Base-by-base conservation (phyloP, 2,797 vertebrate species). In the Myiotriccus ornatus region DNA sequence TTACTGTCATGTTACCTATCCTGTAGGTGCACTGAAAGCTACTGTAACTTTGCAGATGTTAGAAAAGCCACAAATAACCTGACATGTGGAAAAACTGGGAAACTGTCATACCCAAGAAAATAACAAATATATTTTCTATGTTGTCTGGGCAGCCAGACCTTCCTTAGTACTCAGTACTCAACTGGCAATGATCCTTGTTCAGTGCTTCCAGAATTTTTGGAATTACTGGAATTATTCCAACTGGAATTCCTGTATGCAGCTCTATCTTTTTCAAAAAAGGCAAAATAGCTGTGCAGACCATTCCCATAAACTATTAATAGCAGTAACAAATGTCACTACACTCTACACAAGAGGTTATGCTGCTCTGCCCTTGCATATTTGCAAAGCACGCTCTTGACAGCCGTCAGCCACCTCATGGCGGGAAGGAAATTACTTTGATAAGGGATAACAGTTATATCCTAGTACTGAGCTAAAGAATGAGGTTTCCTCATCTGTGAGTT, bases 361-460 rank as follows among this genome's bases (percentile, higher is more conserved):
- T 75, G 18, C 60, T 59, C 62, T 74, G 65, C 27, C 71, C 49
- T 24, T 34, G 35, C 35, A 11, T 47, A 30, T 20, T 69, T 47
- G 57, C 34, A 71, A 47, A 71, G n/a, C 1, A 0, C 6, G 10
- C 34, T 28, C 64, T 35, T 43, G 32, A 68, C 32, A 49, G 75
- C 21, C 4, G 1, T 47, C 62, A 47, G 0, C 32, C 34, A n/a
- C 46, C 65, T 84, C 0, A 0, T 39, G 68, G 85, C 0, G 0
- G 60, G 78, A 83, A 80, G 37, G 19, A 87, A 87, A 67, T 57
- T 10, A 57, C n/a, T 93, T 57, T 30, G 70, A 71, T 75, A 81
- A 75, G 25, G 20, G 20, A 25, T 14, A 78, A 63, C 15, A 81
- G 52, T 63, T 63, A 63, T 12, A 86, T 49, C 50, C 22, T 73